Evolutionary conservation across 2,888 invertebrate species (phyloP).

Genomic region (Hoplodrina blanda): DNA sequence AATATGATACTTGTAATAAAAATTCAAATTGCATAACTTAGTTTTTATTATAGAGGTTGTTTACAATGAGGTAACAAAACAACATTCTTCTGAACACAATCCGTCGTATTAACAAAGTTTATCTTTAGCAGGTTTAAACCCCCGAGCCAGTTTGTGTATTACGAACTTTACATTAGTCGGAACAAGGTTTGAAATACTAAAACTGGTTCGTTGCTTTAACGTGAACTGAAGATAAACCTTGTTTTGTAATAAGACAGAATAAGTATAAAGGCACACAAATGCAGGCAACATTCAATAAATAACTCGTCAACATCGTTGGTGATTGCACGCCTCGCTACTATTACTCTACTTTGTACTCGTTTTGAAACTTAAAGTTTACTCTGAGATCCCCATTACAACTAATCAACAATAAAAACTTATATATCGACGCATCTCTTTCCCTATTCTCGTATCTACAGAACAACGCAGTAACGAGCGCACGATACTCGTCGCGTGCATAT

Average conservation of each 20-base stretch:
- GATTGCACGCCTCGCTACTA: slow-evolving; percentile 20
- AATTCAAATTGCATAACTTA: slow-evolving; percentile 25
- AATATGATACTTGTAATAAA: slow-evolving; percentile 11
- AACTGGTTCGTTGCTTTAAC: no score
- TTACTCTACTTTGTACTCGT: slow-evolving; percentile 73
- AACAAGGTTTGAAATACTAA: no score
- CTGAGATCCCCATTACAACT: slow-evolving; percentile 75
- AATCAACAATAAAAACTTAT: slow-evolving; percentile 65
- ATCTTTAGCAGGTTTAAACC: background rate
- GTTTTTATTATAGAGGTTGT: slow-evolving; percentile 64
- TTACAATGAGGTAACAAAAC: slow-evolving; percentile 80
- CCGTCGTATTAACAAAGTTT: background rate
- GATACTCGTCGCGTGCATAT: background rate
- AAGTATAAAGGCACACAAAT: slow-evolving; percentile 72
- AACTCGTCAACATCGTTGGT: slow-evolving; percentile 30
- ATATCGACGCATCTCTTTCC: slow-evolving; percentile 10
- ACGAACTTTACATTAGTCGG: background rate
- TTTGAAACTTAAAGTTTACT: slow-evolving; percentile 66
- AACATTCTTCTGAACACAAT: slow-evolving; percentile 70
- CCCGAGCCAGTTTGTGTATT: no score
- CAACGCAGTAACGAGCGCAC: slow-evolving; percentile 1
- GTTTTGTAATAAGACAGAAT: slow-evolving; percentile 9
- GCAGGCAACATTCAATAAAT: slow-evolving; percentile 41
- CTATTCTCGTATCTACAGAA: background rate
- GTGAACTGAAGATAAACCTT: no score